Conservation (phyloP, 1,140 invertebrate species). For the Drosophila sechellia region DNA sequence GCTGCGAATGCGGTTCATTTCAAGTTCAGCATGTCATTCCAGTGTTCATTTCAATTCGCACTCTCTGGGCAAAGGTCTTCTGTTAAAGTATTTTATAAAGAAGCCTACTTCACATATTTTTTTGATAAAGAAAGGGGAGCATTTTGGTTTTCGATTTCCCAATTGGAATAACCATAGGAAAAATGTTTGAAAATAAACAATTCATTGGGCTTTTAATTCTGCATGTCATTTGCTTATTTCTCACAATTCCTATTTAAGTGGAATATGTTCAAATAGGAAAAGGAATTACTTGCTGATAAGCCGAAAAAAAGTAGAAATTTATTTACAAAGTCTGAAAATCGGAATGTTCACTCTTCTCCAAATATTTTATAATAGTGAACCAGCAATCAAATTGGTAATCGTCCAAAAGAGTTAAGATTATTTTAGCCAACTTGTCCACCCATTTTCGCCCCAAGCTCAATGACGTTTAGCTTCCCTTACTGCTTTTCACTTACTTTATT, state of each 20-base stretch:
- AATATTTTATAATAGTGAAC: constrained; percentile 3
- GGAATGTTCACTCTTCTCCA: neutral
- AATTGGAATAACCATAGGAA: neutral
- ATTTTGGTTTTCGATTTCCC: too few relatives aligned
- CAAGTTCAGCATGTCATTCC: constrained; percentile 16
- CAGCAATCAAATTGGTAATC: constrained; percentile 32
- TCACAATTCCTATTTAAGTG: neutral
- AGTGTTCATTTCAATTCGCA: constrained; percentile 3
- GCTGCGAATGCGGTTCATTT: constrained; percentile 21
- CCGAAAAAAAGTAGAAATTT: neutral
- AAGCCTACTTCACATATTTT: neutral
- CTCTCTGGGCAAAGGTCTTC: neutral
- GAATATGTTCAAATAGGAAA: constrained; percentile 7
- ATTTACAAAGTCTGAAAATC: neutral
- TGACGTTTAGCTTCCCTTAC: constrained; percentile 40
- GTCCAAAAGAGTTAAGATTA: constrained; percentile 21
- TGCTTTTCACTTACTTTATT: constrained; percentile 30
- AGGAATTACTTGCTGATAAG: neutral
- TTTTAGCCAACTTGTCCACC: constrained; percentile 19
- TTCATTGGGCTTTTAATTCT: neutral
- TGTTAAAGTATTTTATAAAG: constrained; percentile 3
- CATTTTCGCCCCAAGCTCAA: constrained; percentile 11
- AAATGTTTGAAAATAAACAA: neutral
- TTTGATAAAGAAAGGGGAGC: neutral
- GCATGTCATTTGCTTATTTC: neutral